Conservation (phyloP, 2,888 invertebrate genomes). For the Venusia cambrica region DNA sequence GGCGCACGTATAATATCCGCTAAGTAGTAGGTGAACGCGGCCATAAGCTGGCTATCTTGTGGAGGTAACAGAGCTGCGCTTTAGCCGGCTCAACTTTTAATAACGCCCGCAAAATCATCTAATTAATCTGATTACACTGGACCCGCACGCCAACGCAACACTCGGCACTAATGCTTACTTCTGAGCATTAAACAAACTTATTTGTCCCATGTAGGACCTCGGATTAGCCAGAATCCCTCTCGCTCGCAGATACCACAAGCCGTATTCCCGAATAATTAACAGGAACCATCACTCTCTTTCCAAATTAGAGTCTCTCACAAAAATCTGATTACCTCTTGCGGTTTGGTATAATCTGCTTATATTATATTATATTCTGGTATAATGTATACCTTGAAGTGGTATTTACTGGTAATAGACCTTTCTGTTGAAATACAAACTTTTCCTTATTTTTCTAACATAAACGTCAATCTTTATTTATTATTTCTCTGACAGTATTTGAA, state of each 20-base stretch:
- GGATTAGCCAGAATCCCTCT: slow-evolving; percentile 54
- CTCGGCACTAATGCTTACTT: slow-evolving; percentile 67
- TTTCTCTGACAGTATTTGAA: background rate
- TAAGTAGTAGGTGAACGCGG: slow-evolving; percentile 67
- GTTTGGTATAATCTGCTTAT: slow-evolving; percentile 29
- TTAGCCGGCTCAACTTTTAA: slow-evolving; percentile 77
- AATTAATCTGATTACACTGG: slow-evolving; percentile 76
- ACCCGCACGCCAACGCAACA: slow-evolving; percentile 60
- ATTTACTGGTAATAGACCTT: slow-evolving; percentile 4
- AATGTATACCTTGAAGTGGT: slow-evolving; percentile 13
- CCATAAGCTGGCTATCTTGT: slow-evolving; percentile 74
- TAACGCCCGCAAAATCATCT: slow-evolving; percentile 76
- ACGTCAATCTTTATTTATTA: no score
- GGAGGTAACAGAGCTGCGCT: slow-evolving; percentile 67
- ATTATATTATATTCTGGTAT: slow-evolving; percentile 19
- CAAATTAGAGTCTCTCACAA: slow-evolving; percentile 36
- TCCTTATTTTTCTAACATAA: no score
- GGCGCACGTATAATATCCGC: slow-evolving; percentile 73
- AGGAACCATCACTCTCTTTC: slow-evolving; percentile 39
- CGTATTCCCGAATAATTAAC: slow-evolving; percentile 41
- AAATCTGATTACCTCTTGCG: slow-evolving; percentile 32
- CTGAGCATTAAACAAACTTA: slow-evolving; percentile 68
- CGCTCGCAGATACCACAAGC: slow-evolving; percentile 42
- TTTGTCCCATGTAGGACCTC: slow-evolving; percentile 61
- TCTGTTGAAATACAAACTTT: no score